Evolutionary conservation across 2,797 vertebrate genomes (phyloP), one percentile per base, ranked within the genome.

Genomic region (Lophotriccus pileatus): DNA sequence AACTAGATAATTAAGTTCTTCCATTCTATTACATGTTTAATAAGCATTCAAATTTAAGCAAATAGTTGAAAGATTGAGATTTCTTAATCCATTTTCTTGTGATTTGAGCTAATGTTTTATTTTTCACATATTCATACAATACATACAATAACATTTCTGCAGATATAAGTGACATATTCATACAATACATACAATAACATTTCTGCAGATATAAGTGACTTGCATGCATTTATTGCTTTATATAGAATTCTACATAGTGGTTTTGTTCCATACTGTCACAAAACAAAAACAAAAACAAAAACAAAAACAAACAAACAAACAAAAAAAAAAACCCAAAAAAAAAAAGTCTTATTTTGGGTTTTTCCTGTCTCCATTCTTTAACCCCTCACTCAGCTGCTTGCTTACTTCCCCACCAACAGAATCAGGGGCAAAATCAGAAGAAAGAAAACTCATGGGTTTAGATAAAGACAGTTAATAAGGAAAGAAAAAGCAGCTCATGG

Each of bases 11-110:
- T 87, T 81, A 87, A 80, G 59, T 9, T 43, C 41, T 73, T 89
- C 46, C 50, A 80, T 84, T 50, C 6, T 56, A 43, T 77, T 87
- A 56, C 34, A 34, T 84, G 60, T 32, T 84, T 81, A 87, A 87
- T 52, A 14, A 84, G 22, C 37, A 93, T 69, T 41, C 47, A 84
- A 64, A 84, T 87, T 84, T 74, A 87, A 93, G 41, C 6, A 92
- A 84, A 77, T 55, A 84, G 27, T 84, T 69, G 74, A 74, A 90
- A 69, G 44, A 56, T 43, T 28, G 14, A 24, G 77, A 81, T 64
- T 87, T 18, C 32, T 67, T 74, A 44, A 77, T 62, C 32, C 9
- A 2, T 56, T 89, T 84, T 56, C 37, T 69, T 50, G 22, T 22
- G 47, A 56, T 49, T 49, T 55, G 49, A 88, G 41, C 10, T 49